Evolutionary conservation across 1,140 invertebrate genomes (phyloP).

Genomic region (Drosophila chauvacae): DNA sequence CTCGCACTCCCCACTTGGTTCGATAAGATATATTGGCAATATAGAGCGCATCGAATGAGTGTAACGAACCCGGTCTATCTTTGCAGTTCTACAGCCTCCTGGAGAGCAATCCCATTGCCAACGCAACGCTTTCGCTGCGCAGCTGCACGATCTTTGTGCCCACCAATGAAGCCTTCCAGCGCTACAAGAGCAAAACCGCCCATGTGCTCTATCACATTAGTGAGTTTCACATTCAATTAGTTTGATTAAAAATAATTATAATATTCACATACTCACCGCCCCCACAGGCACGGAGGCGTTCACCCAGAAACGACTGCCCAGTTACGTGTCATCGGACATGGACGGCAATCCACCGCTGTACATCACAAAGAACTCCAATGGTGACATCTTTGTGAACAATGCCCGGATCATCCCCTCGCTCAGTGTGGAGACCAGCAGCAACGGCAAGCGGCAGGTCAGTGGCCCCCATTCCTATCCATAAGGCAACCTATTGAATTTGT

Average conservation of each 20-base stretch:
- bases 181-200: slow-evolving; percentile 85
- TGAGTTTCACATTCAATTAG: slow-evolving; percentile 86
- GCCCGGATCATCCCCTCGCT: slow-evolving; percentile 89
- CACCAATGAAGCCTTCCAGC: slow-evolving; percentile 91
- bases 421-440: slow-evolving; percentile 87
- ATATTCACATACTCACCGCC: slow-evolving; percentile 15
- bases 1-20: slow-evolving; percentile 29
- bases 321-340: slow-evolving; percentile 89
- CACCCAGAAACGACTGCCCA: slow-evolving; percentile 88
- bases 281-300: slow-evolving; percentile 89
- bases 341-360: slow-evolving; percentile 92
- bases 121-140: slow-evolving; percentile 88
- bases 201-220: slow-evolving; percentile 92
- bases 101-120: slow-evolving; percentile 88
- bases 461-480: slow-evolving; percentile 6
- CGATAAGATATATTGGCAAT: slow-evolving; percentile 46
- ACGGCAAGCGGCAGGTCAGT: slow-evolving; percentile 89
- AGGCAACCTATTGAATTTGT: neutral
- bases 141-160: slow-evolving; percentile 92
- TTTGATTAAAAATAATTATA: slow-evolving; percentile 40
- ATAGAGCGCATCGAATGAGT: slow-evolving; percentile 40
- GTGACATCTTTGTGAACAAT: slow-evolving; percentile 93
- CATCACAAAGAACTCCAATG: slow-evolving; percentile 88
- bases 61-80: slow-evolving; percentile 76
- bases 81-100: slow-evolving; percentile 90